Conservation (phyloP, 2,888 invertebrate species). For the Acleris laterana region DNA sequence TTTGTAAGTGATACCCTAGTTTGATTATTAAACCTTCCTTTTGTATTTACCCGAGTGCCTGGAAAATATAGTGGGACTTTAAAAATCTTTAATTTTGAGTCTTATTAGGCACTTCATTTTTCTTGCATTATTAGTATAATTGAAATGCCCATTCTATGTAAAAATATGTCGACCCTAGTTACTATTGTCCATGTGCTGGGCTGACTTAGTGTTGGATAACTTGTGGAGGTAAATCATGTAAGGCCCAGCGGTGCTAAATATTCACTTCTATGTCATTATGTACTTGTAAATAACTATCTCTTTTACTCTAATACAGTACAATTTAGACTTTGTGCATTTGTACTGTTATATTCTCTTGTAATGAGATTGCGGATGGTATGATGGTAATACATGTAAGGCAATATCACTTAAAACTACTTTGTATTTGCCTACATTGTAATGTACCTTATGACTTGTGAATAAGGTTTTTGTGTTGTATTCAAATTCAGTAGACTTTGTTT, state of each 20-base stretch:
- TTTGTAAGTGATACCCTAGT: slow-evolving; percentile 20
- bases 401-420: slow-evolving; percentile 13
- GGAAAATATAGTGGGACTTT: not conserved
- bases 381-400: slow-evolving; percentile 2
- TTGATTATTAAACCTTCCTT: slow-evolving; percentile 2
- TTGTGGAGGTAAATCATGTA: slow-evolving; percentile 6
- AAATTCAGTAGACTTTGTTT: slow-evolving; percentile 23
- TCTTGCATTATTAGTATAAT: slow-evolving; percentile 8
- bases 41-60: slow-evolving; percentile 26
- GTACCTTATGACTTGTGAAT: not conserved
- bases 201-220: slow-evolving; percentile 5
- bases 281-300: slow-evolving; percentile 33
- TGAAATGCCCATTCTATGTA: slow-evolving; percentile 16
- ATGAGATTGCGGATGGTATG: slow-evolving; percentile 22
- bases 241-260: slow-evolving; percentile 33
- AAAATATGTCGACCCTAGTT: slow-evolving; percentile 16
- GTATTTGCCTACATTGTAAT: slow-evolving; percentile 29
- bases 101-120: slow-evolving; percentile 1
- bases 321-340: slow-evolving; percentile 25
- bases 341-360: slow-evolving; percentile 27
- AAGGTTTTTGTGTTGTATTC: slow-evolving; percentile 3
- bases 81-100: slow-evolving; percentile 14
- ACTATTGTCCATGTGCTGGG: slow-evolving; percentile 26
- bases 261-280: slow-evolving; percentile 21
- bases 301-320: slow-evolving; percentile 22